Evolutionary conservation across 2,113 vertebrate genomes (phyloP).

Genomic region (Upupa epops): DNA sequence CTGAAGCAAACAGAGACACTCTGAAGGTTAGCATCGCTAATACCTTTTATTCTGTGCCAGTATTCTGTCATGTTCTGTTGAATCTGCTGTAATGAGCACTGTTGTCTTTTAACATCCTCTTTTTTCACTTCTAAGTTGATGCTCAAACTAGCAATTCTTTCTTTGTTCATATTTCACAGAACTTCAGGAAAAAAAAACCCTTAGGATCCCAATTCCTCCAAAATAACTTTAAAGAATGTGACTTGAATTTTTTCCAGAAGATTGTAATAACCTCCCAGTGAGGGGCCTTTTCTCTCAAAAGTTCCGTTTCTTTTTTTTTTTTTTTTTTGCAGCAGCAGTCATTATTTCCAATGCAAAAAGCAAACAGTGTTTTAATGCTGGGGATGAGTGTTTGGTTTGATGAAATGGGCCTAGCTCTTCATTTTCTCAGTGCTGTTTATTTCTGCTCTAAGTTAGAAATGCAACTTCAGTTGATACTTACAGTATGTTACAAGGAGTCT

Average conservation of each 20-base stretch:
- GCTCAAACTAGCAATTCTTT: neutral
- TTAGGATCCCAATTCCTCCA: neutral
- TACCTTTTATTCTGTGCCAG: neutral
- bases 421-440: neutral
- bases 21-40: conserved; percentile 84
- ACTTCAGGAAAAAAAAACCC: neutral
- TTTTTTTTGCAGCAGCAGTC: neutral
- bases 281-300: neutral
- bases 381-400: neutral
- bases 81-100: neutral
- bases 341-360: neutral
- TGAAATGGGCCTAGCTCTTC: neutral
- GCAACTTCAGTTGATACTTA: neutral
- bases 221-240: conserved; percentile 11
- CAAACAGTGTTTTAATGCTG: neutral
- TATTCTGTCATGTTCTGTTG: neutral
- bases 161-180: neutral
- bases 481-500: neutral
- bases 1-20: conserved; percentile 87
- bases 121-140: neutral
- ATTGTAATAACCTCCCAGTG: neutral
- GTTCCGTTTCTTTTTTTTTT: neutral
- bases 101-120: neutral
- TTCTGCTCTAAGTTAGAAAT: neutral
- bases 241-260: conserved; percentile 4